Conservation (phyloP, 2,113 vertebrate species). For the Psittacula cyanocephala region DNA sequence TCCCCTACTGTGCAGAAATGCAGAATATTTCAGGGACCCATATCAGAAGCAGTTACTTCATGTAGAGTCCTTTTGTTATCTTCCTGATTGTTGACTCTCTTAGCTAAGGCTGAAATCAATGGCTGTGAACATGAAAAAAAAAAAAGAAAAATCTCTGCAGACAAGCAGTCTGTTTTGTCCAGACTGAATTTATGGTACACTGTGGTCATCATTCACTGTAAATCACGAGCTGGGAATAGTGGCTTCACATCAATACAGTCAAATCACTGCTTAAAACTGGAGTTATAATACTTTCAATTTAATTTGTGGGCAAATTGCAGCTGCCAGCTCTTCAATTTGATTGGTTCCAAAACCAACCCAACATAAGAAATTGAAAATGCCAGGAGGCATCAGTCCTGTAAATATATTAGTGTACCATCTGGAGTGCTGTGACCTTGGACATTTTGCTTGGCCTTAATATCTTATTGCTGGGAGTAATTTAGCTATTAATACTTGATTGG, state of each 20-base stretch:
- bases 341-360: constrained; percentile 32
- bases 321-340: constrained; percentile 24
- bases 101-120: constrained; percentile 4
- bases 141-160: not conserved
- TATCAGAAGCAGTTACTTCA: not conserved
- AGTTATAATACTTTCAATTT: constrained; percentile 2
- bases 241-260: constrained; percentile 36
- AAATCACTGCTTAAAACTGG: constrained; percentile 23
- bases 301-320: constrained; percentile 1
- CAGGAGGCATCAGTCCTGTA: constrained; percentile 58
- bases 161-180: not conserved
- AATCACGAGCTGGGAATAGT: not conserved
- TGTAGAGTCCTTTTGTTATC: not conserved
- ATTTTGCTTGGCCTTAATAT: not conserved
- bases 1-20: not conserved
- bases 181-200: not conserved
- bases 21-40: not conserved
- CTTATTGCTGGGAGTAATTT: not conserved
- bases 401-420: constrained; percentile 51
- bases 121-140: not conserved
- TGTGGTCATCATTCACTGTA: not conserved
- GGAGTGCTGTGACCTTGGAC: constrained; percentile 34
- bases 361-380: constrained; percentile 53
- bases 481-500: not conserved
- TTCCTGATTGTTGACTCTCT: not conserved